Percentiles rank a stretch among this genome's conserved stretches.
These are phyloP conservation scores for Dicrurus megarhynchus DNA, from an alignment of 2,113 vertebrate species.

Conservation along the genomic window DNA sequence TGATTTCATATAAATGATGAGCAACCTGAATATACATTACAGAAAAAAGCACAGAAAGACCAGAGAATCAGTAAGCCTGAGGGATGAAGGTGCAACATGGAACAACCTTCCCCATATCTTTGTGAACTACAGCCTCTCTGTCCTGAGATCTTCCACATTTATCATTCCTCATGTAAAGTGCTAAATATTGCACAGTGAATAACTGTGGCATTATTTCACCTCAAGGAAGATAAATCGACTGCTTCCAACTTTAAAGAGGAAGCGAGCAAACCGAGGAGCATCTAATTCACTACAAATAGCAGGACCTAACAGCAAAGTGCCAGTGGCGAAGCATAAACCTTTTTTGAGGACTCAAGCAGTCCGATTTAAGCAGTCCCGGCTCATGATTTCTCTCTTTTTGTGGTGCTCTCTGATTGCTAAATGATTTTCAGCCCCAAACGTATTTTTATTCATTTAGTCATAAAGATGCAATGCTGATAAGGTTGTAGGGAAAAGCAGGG, in stretches of 20 bases:
- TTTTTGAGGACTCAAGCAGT: not conserved
- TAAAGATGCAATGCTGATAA: not conserved
- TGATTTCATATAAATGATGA: slow-evolving; percentile 6
- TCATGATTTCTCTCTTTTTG: not conserved
- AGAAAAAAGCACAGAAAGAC: not conserved
- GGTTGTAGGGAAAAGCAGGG: slow-evolving; percentile 8
- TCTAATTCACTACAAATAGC: slow-evolving; percentile 22
- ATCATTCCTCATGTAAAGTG: not conserved
- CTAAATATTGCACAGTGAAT: slow-evolving; percentile 11
- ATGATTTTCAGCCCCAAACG: not conserved
- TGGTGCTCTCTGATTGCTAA: not conserved
- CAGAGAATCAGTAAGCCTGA: not conserved
- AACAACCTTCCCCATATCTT: not conserved
- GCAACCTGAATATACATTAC: not conserved
- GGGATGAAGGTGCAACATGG: not conserved
- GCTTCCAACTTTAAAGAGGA: slow-evolving; percentile 33
- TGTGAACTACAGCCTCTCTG: not conserved
- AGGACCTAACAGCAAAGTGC: not conserved
- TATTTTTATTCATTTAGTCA: slow-evolving; percentile 27
- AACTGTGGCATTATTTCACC: slow-evolving; percentile 26
- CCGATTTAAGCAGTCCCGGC: not conserved
- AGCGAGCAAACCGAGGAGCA: not conserved
- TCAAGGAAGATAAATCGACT: slow-evolving; percentile 23
- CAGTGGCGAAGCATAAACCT: not conserved
- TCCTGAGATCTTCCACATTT: not conserved